A percentile compares a stretch with the other conserved stretches of the same genome.
phyloP scores from a whole-genome alignment of 1,140 invertebrate genomes.

The Drosophila nigromelanica region DNA sequence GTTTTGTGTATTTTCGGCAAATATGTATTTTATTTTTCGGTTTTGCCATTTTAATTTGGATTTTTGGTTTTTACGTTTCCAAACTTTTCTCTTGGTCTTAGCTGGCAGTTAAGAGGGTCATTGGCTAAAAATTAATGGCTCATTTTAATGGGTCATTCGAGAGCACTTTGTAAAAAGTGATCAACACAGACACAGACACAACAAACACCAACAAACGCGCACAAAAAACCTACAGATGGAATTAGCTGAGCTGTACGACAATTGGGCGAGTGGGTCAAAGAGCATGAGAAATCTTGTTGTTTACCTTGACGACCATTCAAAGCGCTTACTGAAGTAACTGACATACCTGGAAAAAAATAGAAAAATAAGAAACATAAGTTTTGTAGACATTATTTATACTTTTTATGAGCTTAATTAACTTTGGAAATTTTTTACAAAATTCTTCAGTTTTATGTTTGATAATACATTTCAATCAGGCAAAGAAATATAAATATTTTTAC shows the following conservation, averaged over 20 bases:
- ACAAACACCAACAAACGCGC: constrained; percentile 4
- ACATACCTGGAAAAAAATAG: constrained; percentile 51
- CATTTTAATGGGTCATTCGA: constrained; percentile 77
- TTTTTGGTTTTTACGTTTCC: constrained; percentile 31
- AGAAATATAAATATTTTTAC: too few species aligned
- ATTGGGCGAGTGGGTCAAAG: constrained; percentile 51
- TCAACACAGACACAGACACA: constrained; percentile 44
- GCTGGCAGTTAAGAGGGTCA: constrained; percentile 55
- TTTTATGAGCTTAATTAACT: too few species aligned
- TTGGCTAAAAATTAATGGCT: constrained; percentile 73
- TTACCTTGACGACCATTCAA: constrained; percentile 47
- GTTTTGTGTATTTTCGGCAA: constrained; percentile 55
- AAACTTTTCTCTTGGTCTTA: constrained; percentile 27
- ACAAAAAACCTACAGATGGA: constrained; percentile 50
- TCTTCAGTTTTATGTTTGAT: too few species aligned
- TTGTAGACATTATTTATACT: too few species aligned
- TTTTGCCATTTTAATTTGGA: constrained; percentile 55
- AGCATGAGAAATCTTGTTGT: constrained; percentile 34
- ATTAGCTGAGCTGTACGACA: constrained; percentile 54
- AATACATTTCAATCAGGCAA: too few species aligned
- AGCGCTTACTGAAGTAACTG: constrained; percentile 3
- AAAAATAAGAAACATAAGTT: constrained; percentile 11
- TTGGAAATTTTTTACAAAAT: too few species aligned
- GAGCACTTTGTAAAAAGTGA: constrained; percentile 66
- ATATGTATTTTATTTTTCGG: constrained; percentile 43